phyloP scores from a whole-genome alignment of 2,888 invertebrate genomes.

The Anagyrus pseudococci region DNA sequence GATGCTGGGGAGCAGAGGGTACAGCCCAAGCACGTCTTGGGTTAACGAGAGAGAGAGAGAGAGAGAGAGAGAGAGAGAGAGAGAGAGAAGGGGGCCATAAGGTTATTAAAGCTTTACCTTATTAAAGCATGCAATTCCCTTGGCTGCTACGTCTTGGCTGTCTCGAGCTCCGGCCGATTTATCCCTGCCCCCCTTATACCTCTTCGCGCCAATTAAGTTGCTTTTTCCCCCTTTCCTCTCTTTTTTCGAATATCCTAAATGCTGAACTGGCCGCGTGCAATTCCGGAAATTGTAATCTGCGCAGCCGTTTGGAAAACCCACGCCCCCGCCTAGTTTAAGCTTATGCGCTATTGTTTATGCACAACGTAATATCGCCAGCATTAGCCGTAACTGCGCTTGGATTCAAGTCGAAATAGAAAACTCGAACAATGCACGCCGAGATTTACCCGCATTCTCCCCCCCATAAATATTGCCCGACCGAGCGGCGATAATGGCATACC shows the following conservation, averaged over 20 bases:
- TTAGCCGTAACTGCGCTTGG: too few species aligned
- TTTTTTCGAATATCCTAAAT: neutral
- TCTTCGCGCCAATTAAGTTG: neutral
- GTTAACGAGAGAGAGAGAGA: constrained; percentile 24
- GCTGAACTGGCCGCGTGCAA: neutral
- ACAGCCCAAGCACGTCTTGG: constrained; percentile 16
- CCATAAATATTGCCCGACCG: too few species aligned
- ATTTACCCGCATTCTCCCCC: too few species aligned
- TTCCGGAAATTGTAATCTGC: neutral
- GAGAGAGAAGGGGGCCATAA: neutral
- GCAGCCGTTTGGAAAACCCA: neutral
- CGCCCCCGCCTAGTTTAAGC: neutral
- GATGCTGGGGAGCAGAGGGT: neutral
- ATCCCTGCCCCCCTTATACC: neutral
- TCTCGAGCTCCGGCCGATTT: too few species aligned
- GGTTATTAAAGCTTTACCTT: constrained; percentile 16
- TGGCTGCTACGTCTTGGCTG: too few species aligned
- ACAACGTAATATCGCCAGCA: too few species aligned
- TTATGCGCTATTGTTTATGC: too few species aligned
- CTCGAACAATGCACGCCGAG: neutral
- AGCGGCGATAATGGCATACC: neutral
- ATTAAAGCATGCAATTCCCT: constrained; percentile 23
- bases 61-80: constrained; percentile 21
- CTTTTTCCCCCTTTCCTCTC: neutral
- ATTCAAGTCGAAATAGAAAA: too few species aligned